A percentile compares a stretch with the other conserved stretches of the same genome.
Conservation (phyloP, 2,888 invertebrate genomes). For the Eugnorisma glareosa region DNA sequence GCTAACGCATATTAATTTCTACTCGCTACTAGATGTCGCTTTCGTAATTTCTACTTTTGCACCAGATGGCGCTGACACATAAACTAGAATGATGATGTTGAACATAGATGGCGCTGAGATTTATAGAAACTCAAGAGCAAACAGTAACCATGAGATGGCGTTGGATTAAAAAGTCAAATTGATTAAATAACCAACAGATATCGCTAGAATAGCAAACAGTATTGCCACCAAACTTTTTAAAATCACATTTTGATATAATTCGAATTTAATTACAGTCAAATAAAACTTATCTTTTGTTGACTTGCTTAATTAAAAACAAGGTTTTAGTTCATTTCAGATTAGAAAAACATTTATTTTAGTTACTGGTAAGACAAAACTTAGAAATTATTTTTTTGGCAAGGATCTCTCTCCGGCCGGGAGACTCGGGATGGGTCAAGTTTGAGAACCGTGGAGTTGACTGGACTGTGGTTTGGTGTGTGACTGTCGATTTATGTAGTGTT, state of each 20-base stretch:
- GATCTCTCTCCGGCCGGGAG: slow-evolving; percentile 40
- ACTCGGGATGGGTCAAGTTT: slow-evolving; percentile 65
- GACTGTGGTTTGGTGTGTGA: slow-evolving; percentile 73
- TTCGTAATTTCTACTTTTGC: neutral
- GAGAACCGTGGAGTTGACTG: slow-evolving; percentile 59
- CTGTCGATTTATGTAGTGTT: slow-evolving; percentile 73
- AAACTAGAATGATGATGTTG: neutral
- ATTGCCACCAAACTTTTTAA: slow-evolving; percentile 3
- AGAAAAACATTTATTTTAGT: slow-evolving; percentile 6
- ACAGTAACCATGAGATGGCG: slow-evolving; percentile 9
- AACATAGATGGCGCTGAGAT: slow-evolving; percentile 5
- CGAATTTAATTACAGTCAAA: too few species aligned
- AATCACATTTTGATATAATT: neutral
- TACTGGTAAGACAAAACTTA: slow-evolving; percentile 37
- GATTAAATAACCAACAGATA: neutral
- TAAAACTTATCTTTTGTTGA: neutral
- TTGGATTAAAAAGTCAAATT: neutral
- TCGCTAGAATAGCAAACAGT: neutral
- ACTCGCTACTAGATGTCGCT: slow-evolving; percentile 66
- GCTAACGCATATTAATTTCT: slow-evolving; percentile 17
- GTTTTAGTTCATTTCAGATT: neutral
- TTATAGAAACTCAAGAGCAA: accelerated
- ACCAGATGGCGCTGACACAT: neutral
- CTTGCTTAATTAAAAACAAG: too few species aligned
- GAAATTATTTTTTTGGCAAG: slow-evolving; percentile 54